Evolutionary conservation across 2,888 invertebrate genomes (phyloP), one percentile per base, ranked within the genome.

Genomic region (Aphrophora alni): DNA sequence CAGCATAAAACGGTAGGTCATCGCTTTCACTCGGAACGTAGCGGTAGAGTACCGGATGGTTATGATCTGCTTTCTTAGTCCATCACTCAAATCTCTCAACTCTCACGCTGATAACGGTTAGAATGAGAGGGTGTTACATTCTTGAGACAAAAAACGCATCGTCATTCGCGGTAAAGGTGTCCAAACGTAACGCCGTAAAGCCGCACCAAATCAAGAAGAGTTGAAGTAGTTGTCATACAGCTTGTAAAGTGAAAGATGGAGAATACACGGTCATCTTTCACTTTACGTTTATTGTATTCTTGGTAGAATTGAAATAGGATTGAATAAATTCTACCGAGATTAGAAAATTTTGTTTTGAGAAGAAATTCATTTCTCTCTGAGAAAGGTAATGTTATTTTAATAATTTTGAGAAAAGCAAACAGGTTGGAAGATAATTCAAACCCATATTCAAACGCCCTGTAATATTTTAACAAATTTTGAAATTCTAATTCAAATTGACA

Each of bases 131-230:
- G 59, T 21, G 21, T 59, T 59, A 59, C 59, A 59, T 33, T 33
- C 33, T 33, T 33, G 33, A 33, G 33, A 33, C 33, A 59, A 59
- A 44, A 44, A 59, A 59, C 21, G 59, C 59, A 5, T 21, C n/a
- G 59, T 59, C 59, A 59, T 59, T 59, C 59, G 59, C 59, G 59
- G 59, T 59, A 59, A 59, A 59, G 59, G 59, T 59, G 59, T 59
- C 59, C 59, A 5, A 59, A 33, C 33, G 33, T 33, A 33, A 3
- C 5, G 3, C 33, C 33, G 33, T 33, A 33, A 5, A n/a, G 59
- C 59, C 59, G 59, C 44, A 14, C 44, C 44, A 44, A 14, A 44
- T 44, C 44, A 14, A 44, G 33, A n/a, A n/a, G n/a, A 4, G 33
- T 14, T 44, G 8, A 44, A 44, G 44, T 44, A 44, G 44, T 44